Evolutionary conservation across 2,113 vertebrate species (phyloP).

Genomic region (Prietella phreatophila): DNA sequence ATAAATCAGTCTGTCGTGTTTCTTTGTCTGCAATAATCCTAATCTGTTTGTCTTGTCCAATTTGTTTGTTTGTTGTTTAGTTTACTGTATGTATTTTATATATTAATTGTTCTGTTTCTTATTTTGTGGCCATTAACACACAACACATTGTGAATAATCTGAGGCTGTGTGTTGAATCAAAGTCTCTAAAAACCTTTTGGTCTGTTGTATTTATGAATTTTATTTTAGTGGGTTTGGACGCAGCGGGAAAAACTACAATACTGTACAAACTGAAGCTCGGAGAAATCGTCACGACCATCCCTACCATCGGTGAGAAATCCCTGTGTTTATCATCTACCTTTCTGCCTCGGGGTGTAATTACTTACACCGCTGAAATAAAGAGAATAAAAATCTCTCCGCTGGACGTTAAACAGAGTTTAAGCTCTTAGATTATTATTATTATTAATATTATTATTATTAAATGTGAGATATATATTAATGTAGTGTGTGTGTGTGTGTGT

Average conservation of each 20-base stretch:
- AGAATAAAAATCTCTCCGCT: not conserved
- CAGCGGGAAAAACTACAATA: conserved; percentile 96
- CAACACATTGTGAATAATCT: not conserved
- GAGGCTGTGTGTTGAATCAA: not conserved
- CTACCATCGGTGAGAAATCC: conserved; percentile 85
- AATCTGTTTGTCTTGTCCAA: not conserved
- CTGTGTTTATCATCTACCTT: not conserved
- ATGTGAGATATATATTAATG: too few relatives aligned
- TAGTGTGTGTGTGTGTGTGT: too few relatives aligned
- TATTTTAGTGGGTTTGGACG: conserved; percentile 85
- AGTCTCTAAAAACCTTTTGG: too few relatives aligned
- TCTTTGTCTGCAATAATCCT: not conserved
- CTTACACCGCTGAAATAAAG: not conserved
- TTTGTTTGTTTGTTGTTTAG: not conserved
- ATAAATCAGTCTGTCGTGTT: not conserved
- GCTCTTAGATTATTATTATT: not conserved
- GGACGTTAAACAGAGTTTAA: not conserved
- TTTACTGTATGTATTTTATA: not conserved
- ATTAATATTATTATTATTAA: not conserved
- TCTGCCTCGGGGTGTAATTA: not conserved
- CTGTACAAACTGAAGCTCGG: conserved; percentile 95
- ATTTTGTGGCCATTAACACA: not conserved
- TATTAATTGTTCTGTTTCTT: not conserved
- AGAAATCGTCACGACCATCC: conserved; percentile 95
- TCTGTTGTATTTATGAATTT: not conserved